Base-by-base conservation (phyloP, 2,888 invertebrate species). In the Pecten maximus region DNA sequence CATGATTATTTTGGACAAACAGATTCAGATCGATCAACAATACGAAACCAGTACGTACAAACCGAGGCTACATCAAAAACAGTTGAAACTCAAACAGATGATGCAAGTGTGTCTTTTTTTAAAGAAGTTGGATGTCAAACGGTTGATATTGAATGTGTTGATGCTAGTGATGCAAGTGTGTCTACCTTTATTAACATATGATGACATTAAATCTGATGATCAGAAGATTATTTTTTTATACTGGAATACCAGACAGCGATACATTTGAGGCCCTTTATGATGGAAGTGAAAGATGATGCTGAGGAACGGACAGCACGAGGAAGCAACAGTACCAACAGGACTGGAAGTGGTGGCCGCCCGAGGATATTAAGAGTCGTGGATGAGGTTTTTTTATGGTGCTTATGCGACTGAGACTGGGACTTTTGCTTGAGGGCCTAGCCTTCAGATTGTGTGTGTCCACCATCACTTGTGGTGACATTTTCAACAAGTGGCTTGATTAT, bases 301-400 rank as follows among this genome's bases (percentile, higher is more conserved):
- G 86, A 40, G 44, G 87, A 89, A n/a, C 12, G 60, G 40, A 90
- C 90, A 28, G 3, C 50, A 16, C 8, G 87, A 40, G n/a, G n/a
- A n/a, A n/a, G n/a, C n/a, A n/a, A n/a, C n/a, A n/a, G 28, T 40
- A 16, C 2, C 23, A 88, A 40, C 40, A 12, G n/a, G 40, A 40
- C 48, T 19, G 23, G 10, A 48, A 48, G 16, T 54, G 50, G 50
- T 60, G 91, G 90, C 16, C 28, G 91, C 12, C 91, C 91, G 40
- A 86, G 88, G 0, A 44, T 88, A 19, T 44, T 93, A 10, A 50
- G 92, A n/a, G 54, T 91, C 8, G 87, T 91, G 23, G 92, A 93
- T 88, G 93, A 92, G 50, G n/a, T n/a, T 91, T 93, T 90, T 92
- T 91, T 44, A 91, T 91, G 87, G 74, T 91, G 0, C n/a, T 92